A percentile compares a stretch with the other conserved stretches of the same genome.
Evolutionary conservation across 35 echinoderm and acorn worm species (phyloP).

Genomic region (Heliocidaris tuberculata): DNA sequence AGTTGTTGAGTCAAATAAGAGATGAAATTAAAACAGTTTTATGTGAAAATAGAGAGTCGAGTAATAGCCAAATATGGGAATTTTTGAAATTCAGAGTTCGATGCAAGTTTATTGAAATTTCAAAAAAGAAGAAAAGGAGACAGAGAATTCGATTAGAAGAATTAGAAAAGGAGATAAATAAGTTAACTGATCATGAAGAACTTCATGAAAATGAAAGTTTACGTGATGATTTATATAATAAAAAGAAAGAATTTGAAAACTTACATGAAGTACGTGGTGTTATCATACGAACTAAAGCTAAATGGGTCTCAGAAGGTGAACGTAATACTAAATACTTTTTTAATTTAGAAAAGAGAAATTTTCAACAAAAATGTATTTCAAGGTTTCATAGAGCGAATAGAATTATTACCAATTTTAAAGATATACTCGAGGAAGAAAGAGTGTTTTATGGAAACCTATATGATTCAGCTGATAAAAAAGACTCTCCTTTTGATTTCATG

Average conservation of each 20-base stretch:
- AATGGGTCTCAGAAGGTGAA: not conserved
- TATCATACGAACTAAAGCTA: not conserved
- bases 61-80: not conserved
- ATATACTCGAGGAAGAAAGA: not conserved
- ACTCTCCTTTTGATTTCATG: not conserved
- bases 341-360: slow-evolving; percentile 13
- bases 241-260: not conserved
- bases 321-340: not conserved
- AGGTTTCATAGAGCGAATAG: no score
- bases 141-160: not conserved
- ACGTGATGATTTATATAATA: not conserved
- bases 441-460: not conserved
- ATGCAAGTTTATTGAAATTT: not conserved
- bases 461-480: not conserved
- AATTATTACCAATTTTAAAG: not conserved
- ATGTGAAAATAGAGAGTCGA: no score
- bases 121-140: not conserved
- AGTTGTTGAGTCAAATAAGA: no score
- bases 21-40: no score
- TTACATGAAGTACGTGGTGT: not conserved
- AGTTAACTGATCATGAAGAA: not conserved
- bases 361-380: not conserved
- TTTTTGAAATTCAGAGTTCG: slow-evolving; percentile 3
- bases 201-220: not conserved
- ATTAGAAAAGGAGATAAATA: not conserved